Evolutionary conservation across 2,797 vertebrate species (phyloP).

Genomic region (Macropodus opercularis): DNA sequence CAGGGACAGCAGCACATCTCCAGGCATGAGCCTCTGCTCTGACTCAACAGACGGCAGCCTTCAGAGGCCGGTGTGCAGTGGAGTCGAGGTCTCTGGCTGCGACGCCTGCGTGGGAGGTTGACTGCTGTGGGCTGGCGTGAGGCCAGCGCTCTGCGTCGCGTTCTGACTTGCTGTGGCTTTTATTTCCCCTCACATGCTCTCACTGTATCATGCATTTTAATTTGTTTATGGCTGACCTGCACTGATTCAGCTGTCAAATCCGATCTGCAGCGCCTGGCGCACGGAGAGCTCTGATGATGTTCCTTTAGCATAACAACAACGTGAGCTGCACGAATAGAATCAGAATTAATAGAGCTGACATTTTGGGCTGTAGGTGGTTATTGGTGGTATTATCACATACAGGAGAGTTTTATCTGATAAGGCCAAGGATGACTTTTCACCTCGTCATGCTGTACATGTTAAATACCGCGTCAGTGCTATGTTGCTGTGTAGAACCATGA

Average conservation of each 20-base stretch:
- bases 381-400: too few species aligned
- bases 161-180: conserved; percentile 24
- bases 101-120: conserved; percentile 41
- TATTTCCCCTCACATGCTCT: neutral
- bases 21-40: conserved; percentile 42
- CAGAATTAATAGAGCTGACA: conserved; percentile 33
- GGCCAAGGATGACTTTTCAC: too few species aligned
- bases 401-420: too few species aligned
- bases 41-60: conserved; percentile 50
- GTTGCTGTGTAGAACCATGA: neutral
- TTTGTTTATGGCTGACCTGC: conserved; percentile 36
- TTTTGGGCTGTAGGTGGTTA: conserved; percentile 30
- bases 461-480: neutral
- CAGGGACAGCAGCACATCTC: conserved; percentile 14
- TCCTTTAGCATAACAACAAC: conserved; percentile 45
- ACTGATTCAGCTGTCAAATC: conserved; percentile 28
- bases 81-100: conserved; percentile 45
- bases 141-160: conserved; percentile 2
- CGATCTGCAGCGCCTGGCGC: conserved; percentile 31
- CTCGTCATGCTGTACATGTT: too few species aligned
- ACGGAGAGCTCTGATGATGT: conserved; percentile 17
- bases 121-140: conserved; percentile 42
- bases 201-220: conserved; percentile 23
- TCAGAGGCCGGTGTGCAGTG: conserved; percentile 49
- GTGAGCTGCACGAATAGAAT: conserved; percentile 24